Evolutionary conservation across 2,888 invertebrate genomes (phyloP).

Genomic region (Drosophila parthenogenetica): DNA sequence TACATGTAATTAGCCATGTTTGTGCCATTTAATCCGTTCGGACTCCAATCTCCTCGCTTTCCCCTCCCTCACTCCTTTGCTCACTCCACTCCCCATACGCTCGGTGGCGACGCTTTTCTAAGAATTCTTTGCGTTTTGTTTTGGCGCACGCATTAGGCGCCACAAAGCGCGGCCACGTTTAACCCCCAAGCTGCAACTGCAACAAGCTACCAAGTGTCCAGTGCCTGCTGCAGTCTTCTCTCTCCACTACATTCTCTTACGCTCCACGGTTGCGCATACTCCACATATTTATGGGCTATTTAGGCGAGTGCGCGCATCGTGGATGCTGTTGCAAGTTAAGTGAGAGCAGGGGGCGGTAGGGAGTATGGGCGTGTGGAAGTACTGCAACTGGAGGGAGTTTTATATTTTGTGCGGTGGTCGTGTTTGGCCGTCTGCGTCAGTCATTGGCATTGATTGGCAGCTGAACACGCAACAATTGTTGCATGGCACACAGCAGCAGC

Average conservation of each 20-base stretch:
- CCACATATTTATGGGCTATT: slow-evolving; percentile 80
- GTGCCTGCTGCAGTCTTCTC: slow-evolving; percentile 3
- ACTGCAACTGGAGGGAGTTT: slow-evolving; percentile 19
- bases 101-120: slow-evolving; percentile 69
- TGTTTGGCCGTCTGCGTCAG: slow-evolving; percentile 50
- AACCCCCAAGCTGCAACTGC: slow-evolving; percentile 67
- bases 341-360: background rate
- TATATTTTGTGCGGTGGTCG: slow-evolving; percentile 32
- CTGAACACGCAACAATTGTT: slow-evolving; percentile 78
- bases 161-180: slow-evolving; percentile 74
- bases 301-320: slow-evolving; percentile 63
- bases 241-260: background rate
- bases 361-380: background rate
- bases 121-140: slow-evolving; percentile 79
- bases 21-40: slow-evolving; percentile 79
- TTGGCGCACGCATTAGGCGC: slow-evolving; percentile 80
- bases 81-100: slow-evolving; percentile 8
- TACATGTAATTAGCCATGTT: slow-evolving; percentile 81
- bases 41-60: slow-evolving; percentile 38
- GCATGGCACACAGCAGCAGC: slow-evolving; percentile 59
- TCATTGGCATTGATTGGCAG: slow-evolving; percentile 78
- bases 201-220: background rate
- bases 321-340: slow-evolving; percentile 49
- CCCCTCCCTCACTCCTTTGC: slow-evolving; percentile 1
- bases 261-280: slow-evolving; percentile 66